phyloP scores from a whole-genome alignment of 2,888 invertebrate genomes.

The Drosophila monieri region DNA sequence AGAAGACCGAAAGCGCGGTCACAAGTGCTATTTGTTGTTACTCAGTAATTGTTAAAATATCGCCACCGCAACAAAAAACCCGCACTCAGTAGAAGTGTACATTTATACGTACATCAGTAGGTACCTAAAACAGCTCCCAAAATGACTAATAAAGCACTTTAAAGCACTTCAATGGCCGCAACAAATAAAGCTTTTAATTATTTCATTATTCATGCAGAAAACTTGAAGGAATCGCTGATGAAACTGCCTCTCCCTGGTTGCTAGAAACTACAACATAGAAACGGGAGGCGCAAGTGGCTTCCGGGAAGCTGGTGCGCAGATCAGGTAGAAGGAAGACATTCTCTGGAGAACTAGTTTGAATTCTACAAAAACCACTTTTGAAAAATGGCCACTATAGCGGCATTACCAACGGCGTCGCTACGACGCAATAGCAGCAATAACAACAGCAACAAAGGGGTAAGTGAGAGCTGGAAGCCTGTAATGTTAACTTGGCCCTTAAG shows the following conservation, averaged over 20 bases:
- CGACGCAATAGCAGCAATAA: constrained; percentile 33
- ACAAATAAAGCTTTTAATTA: not conserved
- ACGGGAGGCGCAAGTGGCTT: constrained; percentile 66
- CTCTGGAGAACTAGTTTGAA: constrained; percentile 13
- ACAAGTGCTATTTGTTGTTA: constrained; percentile 76
- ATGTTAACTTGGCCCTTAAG: constrained; percentile 70
- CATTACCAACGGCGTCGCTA: constrained; percentile 43
- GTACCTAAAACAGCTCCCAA: constrained; percentile 19
- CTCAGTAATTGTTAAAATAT: constrained; percentile 71
- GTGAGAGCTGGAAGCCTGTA: constrained; percentile 44
- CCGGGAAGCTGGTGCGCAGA: constrained; percentile 67
- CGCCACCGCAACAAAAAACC: constrained; percentile 56
- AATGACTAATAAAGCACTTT: constrained; percentile 30
- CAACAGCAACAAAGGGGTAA: constrained; percentile 71
- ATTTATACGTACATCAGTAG: constrained; percentile 27
- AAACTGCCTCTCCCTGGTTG: constrained; percentile 12
- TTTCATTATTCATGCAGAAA: constrained; percentile 21
- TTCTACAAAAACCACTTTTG: constrained; percentile 10
- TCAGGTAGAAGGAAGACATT: constrained; percentile 6
- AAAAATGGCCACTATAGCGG: constrained; percentile 52
- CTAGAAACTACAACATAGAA: constrained; percentile 12
- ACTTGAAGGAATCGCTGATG: constrained; percentile 53
- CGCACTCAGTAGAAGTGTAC: constrained; percentile 47
- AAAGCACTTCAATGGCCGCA: constrained; percentile 12
- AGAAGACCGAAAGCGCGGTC: constrained; percentile 65